phyloP scores from a whole-genome alignment of 1,140 invertebrate genomes.

The Papilio polyxenes region DNA sequence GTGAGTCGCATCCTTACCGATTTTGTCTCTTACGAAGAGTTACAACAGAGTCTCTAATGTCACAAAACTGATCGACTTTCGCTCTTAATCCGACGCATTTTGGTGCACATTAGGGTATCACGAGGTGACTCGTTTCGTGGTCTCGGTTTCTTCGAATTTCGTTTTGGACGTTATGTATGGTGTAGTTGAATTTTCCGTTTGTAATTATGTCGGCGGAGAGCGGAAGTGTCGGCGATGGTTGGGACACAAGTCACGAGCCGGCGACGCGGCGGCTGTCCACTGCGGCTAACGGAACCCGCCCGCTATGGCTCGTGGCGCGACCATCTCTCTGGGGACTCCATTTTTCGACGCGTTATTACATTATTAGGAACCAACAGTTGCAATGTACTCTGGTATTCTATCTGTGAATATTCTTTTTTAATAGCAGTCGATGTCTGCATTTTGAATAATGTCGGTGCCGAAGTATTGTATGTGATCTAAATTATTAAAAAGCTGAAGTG shows the following conservation, averaged over 20 bases:
- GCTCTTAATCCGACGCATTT: slow-evolving; percentile 16
- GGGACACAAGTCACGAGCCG: slow-evolving; percentile 68
- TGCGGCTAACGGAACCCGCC: slow-evolving; percentile 63
- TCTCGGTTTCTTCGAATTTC: slow-evolving; percentile 61
- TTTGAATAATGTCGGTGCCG: slow-evolving; percentile 21
- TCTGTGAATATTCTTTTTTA: slow-evolving; percentile 26
- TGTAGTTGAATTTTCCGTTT: slow-evolving; percentile 75
- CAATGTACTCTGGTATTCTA: slow-evolving; percentile 21
- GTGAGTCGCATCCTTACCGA: slow-evolving; percentile 62
- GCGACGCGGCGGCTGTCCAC: slow-evolving; percentile 68
- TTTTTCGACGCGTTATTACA: slow-evolving; percentile 44
- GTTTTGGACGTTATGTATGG: slow-evolving; percentile 63
- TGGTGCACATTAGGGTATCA: slow-evolving; percentile 19
- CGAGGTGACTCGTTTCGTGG: neutral
- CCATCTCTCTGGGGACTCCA: slow-evolving; percentile 62
- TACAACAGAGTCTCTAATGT: neutral
- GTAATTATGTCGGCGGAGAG: slow-evolving; percentile 71
- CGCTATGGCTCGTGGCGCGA: slow-evolving; percentile 66
- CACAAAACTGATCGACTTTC: slow-evolving; percentile 19
- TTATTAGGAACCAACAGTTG: slow-evolving; percentile 28
- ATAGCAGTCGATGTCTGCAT: slow-evolving; percentile 22
- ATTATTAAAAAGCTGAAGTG: neutral
- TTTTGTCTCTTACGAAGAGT: slow-evolving; percentile 39
- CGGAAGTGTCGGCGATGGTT: slow-evolving; percentile 71
- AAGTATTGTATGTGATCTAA: slow-evolving; percentile 8